A percentile compares a stretch with the other conserved stretches of the same genome.
Conservation (phyloP, 2,888 invertebrate species). For the Volucella inanis region DNA sequence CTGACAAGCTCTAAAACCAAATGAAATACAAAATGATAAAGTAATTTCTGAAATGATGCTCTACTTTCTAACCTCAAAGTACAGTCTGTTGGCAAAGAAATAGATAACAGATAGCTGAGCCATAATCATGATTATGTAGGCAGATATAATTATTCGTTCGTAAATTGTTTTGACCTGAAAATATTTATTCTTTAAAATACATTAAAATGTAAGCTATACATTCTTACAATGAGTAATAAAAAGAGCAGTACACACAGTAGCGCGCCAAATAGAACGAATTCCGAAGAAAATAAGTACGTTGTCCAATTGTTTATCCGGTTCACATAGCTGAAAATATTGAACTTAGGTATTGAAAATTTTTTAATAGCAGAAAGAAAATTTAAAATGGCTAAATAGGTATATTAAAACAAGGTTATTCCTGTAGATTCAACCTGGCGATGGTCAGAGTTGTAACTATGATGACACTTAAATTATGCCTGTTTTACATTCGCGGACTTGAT, state of each 20-base stretch:
- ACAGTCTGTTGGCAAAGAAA: conserved; percentile 54
- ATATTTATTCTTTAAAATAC: background rate
- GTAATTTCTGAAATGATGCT: background rate
- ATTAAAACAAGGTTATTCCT: no score
- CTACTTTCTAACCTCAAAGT: conserved; percentile 43
- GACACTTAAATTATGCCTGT: no score
- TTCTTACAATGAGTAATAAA: conserved; percentile 48
- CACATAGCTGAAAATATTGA: conserved; percentile 34
- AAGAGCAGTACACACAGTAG: conserved; percentile 62
- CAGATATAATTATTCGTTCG: conserved; percentile 52
- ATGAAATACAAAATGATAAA: background rate
- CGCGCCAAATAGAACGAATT: conserved; percentile 57
- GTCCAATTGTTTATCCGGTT: conserved; percentile 42
- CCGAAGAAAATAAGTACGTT: conserved; percentile 50
- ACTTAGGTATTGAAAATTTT: no score
- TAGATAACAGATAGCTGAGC: conserved; percentile 47
- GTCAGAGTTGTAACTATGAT: no score
- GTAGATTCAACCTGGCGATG: no score
- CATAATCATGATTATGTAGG: conserved; percentile 58
- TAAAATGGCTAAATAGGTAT: no score
- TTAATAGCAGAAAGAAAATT: no score
- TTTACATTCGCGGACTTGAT: no score
- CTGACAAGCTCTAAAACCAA: conserved; percentile 30
- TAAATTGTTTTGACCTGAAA: conserved; percentile 50
- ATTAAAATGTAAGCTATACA: background rate